A percentile compares a stretch with the other conserved stretches of the same genome.
phyloP scores from a whole-genome alignment of 2,888 invertebrate species.

The Dryomyza anilis region DNA sequence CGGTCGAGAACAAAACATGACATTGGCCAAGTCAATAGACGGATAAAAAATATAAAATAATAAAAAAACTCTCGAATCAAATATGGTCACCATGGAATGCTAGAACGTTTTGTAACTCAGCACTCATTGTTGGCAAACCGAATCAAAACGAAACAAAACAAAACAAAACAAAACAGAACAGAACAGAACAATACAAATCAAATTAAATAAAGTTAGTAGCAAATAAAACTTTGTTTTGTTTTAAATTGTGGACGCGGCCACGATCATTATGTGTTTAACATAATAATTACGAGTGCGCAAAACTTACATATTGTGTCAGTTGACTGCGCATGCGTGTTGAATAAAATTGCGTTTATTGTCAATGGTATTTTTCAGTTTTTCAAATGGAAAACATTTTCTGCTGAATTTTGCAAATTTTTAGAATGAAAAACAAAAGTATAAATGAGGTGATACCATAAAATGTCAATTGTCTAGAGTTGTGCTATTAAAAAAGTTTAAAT shows the following conservation, averaged over 20 bases:
- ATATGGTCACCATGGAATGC: conserved; percentile 6
- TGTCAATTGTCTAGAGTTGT: background rate
- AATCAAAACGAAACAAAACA: background rate
- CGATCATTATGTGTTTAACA: conserved; percentile 10
- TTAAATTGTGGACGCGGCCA: background rate
- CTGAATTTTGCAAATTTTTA: background rate
- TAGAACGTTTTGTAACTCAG: background rate
- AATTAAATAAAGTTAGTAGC: background rate
- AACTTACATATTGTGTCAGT: background rate
- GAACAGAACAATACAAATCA: no score
- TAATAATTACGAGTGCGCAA: conserved; percentile 1
- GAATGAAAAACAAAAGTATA: no score
- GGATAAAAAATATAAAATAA: conserved; percentile 5
- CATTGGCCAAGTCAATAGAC: background rate
- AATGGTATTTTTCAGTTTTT: background rate
- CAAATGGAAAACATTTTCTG: background rate
- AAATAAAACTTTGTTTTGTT: background rate
- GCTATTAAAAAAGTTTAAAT: no score
- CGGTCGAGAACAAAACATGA: conserved; percentile 5
- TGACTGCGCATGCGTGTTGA: conserved; percentile 7
- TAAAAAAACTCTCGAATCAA: conserved; percentile 5
- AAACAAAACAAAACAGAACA: background rate
- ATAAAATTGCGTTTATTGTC: background rate
- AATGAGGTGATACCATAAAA: no score
- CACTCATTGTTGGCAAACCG: background rate